Evolutionary conservation across 1,140 invertebrate genomes (phyloP).

Genomic region (Drosophila yakuba): DNA sequence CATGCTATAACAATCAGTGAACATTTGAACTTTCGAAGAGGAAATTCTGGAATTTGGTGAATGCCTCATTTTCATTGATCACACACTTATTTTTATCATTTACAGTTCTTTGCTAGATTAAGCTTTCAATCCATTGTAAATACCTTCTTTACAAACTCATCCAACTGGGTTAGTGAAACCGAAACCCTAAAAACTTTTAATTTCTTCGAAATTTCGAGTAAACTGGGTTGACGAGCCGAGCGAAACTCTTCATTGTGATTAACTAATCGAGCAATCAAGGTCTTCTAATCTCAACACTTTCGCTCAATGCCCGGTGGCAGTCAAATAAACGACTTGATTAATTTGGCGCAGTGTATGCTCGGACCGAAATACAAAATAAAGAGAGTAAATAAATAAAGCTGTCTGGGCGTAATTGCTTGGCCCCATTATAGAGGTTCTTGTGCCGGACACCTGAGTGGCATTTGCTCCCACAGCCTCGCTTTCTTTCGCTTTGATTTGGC

Average conservation of each 20-base stretch:
- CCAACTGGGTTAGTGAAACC: slow-evolving; percentile 60
- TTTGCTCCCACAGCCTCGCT: slow-evolving; percentile 77
- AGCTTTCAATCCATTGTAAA: slow-evolving; percentile 20
- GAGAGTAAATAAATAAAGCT: slow-evolving; percentile 50
- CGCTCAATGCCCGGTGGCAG: slow-evolving; percentile 24
- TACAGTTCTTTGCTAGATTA: slow-evolving; percentile 7
- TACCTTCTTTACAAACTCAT: slow-evolving; percentile 11
- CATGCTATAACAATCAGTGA: too few relatives aligned
- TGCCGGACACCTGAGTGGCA: slow-evolving; percentile 62
- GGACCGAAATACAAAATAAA: slow-evolving; percentile 17
- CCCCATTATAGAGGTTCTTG: slow-evolving; percentile 67
- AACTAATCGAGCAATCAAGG: slow-evolving; percentile 57
- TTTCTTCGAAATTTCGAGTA: slow-evolving; percentile 32
- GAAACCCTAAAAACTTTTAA: slow-evolving; percentile 58
- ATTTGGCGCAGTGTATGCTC: slow-evolving; percentile 64
- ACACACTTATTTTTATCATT: neutral
- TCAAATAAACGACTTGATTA: slow-evolving; percentile 64
- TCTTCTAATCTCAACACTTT: slow-evolving; percentile 59
- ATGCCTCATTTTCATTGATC: too few relatives aligned
- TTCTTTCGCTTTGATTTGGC: slow-evolving; percentile 46
- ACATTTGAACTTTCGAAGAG: neutral
- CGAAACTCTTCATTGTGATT: slow-evolving; percentile 35
- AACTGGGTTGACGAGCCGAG: slow-evolving; percentile 40
- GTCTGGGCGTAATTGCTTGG: slow-evolving; percentile 77
- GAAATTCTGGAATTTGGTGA: slow-evolving; percentile 15